phyloP scores from a whole-genome alignment of 2,113 vertebrate genomes.

The Aphyosemion australe region DNA sequence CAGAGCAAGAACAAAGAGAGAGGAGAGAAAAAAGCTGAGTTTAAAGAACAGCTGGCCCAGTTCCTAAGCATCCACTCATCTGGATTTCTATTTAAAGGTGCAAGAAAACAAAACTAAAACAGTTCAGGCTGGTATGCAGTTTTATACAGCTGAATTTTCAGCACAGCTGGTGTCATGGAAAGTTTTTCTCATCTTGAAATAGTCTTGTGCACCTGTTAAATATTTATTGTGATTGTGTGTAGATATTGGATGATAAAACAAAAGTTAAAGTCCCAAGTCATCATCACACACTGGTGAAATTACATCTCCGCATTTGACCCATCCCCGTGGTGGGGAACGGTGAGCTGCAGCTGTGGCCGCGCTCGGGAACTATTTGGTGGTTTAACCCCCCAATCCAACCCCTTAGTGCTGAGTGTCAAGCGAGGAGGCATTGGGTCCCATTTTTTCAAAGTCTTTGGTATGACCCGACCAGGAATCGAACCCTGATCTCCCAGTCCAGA shows the following conservation, averaged over 20 bases:
- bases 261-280: too few species aligned
- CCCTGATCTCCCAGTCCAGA: too few species aligned
- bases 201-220: neutral
- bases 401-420: too few species aligned
- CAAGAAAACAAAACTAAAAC: neutral
- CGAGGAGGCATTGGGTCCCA: too few species aligned
- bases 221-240: neutral
- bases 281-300: too few species aligned
- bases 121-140: neutral
- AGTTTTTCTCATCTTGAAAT: neutral
- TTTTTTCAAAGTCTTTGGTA: too few species aligned
- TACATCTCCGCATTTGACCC: too few species aligned
- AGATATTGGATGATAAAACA: constrained; percentile 4
- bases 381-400: too few species aligned
- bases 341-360: too few species aligned
- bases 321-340: too few species aligned
- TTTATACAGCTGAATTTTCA: neutral
- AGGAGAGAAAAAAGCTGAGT: constrained; percentile 7
- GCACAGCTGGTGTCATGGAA: neutral
- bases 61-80: neutral
- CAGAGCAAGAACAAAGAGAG: constrained; percentile 8
- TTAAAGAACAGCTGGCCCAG: neutral
- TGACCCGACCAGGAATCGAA: too few species aligned
- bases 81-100: neutral
- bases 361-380: too few species aligned